These are phyloP conservation scores for Dysdera silvatica DNA, from an alignment of 1,140 invertebrate species.

Conservation along the genomic window DNA sequence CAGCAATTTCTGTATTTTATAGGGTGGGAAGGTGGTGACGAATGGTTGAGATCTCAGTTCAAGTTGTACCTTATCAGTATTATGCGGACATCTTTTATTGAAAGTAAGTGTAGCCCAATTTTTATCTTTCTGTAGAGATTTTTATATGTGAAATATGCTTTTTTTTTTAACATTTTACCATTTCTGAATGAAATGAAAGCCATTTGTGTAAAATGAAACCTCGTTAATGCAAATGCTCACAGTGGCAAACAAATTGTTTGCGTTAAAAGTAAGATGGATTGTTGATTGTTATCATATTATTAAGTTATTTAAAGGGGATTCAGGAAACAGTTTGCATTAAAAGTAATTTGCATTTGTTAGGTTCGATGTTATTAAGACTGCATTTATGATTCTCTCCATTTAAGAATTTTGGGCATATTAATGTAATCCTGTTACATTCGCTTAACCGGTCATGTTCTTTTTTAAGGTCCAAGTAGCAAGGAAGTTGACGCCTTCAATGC, in stretches of 20 bases:
- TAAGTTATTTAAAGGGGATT: too few species aligned
- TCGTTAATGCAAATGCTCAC: too few species aligned
- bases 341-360: too few species aligned
- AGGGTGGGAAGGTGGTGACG: slow-evolving; percentile 82
- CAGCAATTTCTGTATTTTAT: slow-evolving; percentile 16
- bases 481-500: slow-evolving; percentile 83
- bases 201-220: neutral
- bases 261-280: too few species aligned
- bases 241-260: too few species aligned
- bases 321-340: too few species aligned
- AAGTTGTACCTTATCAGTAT: slow-evolving; percentile 82
- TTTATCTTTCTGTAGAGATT: neutral
- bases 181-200: neutral
- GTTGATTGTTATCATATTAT: too few species aligned
- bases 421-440: too few species aligned
- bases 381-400: too few species aligned
- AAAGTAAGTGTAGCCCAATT: slow-evolving; percentile 59
- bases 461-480: slow-evolving; percentile 38
- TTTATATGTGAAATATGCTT: neutral
- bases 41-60: slow-evolving; percentile 94
- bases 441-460: too few species aligned
- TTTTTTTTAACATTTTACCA: neutral
- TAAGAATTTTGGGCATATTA: too few species aligned
- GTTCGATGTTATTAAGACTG: too few species aligned
- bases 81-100: slow-evolving; percentile 67